Percentiles rank a stretch among this genome's conserved stretches.
phyloP scores from a whole-genome alignment of 2,113 vertebrate species.

The Isurus oxyrinchus region DNA sequence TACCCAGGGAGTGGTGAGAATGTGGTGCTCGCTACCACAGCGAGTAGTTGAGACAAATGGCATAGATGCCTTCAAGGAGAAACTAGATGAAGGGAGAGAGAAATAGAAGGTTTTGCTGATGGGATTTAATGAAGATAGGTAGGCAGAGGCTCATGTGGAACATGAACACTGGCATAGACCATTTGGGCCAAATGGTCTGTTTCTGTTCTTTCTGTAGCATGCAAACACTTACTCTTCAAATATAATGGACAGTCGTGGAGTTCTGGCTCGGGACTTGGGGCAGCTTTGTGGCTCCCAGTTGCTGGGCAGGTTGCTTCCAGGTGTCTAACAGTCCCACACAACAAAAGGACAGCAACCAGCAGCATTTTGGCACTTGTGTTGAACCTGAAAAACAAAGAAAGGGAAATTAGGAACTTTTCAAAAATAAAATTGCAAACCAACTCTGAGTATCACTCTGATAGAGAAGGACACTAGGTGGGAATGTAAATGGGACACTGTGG shows the following conservation, averaged over 20 bases:
- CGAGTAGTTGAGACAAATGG: background rate
- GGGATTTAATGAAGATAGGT: background rate
- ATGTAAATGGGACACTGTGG: background rate
- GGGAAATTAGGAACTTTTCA: background rate
- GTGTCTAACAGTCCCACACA: conserved; percentile 43
- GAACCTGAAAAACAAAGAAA: conserved; percentile 40
- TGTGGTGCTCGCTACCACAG: background rate
- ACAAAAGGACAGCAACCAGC: conserved; percentile 44
- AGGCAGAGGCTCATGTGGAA: background rate
- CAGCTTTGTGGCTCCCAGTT: conserved; percentile 55
- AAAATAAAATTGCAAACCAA: background rate
- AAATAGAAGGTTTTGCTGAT: background rate
- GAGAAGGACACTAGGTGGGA: background rate
- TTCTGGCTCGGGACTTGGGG: conserved; percentile 50
- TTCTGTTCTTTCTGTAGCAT: background rate
- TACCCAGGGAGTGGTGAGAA: background rate
- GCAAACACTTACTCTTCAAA: conserved; percentile 58
- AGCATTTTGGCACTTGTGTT: conserved; percentile 48
- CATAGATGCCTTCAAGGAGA: background rate
- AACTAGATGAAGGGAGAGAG: background rate
- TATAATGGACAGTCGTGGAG: conserved; percentile 57
- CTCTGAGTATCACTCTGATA: background rate
- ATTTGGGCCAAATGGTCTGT: background rate
- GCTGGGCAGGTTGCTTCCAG: conserved; percentile 55
- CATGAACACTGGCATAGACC: background rate